phyloP scores from a whole-genome alignment of 1,140 invertebrate species.

The Orussus abietinus region DNA sequence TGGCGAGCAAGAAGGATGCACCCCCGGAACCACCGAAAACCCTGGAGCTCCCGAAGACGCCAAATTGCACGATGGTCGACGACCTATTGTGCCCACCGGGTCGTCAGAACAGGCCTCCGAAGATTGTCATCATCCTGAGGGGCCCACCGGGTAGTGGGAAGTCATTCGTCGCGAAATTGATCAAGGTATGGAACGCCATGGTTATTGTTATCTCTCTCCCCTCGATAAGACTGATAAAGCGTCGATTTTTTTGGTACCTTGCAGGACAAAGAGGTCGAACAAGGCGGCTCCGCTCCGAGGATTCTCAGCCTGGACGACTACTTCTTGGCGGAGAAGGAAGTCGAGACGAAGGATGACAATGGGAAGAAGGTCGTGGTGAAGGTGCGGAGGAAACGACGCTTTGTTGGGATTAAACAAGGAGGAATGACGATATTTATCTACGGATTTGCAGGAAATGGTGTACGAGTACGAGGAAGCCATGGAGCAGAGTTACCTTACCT shows the following conservation, averaged over 20 bases:
- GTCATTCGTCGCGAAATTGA: constrained; percentile 80
- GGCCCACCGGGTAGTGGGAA: constrained; percentile 89
- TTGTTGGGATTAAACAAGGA: too few relatives aligned
- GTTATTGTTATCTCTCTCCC: too few relatives aligned
- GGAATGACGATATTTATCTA: constrained; percentile 17
- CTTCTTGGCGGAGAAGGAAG: constrained; percentile 88
- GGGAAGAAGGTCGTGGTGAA: constrained; percentile 69
- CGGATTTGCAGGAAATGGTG: constrained; percentile 73
- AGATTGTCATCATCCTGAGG: constrained; percentile 85
- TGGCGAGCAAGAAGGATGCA: constrained; percentile 35
- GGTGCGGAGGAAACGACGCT: constrained; percentile 41
- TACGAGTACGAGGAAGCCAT: constrained; percentile 87
- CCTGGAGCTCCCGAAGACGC: constrained; percentile 44
- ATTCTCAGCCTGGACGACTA: constrained; percentile 95
- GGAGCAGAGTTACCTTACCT: constrained; percentile 77
- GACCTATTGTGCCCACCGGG: constrained; percentile 76
- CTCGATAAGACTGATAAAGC: too few relatives aligned
- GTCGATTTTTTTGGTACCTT: constrained; percentile 21
- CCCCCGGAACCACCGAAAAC: constrained; percentile 26
- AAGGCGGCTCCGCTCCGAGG: constrained; percentile 75
- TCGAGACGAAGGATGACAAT: constrained; percentile 72
- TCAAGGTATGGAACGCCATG: constrained; percentile 77
- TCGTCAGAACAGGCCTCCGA: constrained; percentile 68
- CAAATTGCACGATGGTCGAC: constrained; percentile 66
- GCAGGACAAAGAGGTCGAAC: constrained; percentile 71